These are phyloP conservation scores for Amphiprion ocellaris DNA, from an alignment of 2,113 vertebrate species.

Conservation along the genomic window DNA sequence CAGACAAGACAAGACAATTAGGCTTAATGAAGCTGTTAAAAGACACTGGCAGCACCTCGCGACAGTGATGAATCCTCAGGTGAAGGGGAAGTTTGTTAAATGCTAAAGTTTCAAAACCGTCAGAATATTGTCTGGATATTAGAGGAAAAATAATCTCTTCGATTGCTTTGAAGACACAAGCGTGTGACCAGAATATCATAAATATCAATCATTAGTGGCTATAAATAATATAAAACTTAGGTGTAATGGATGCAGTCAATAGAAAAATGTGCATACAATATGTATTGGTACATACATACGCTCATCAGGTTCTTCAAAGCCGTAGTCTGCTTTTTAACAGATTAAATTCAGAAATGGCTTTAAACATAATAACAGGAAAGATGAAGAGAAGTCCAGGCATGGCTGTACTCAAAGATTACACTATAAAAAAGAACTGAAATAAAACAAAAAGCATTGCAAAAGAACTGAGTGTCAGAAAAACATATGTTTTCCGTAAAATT, in stretches of 20 bases:
- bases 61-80: background rate
- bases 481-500: no score
- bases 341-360: no score
- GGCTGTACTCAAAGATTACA: no score
- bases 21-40: background rate
- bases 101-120: conserved; percentile 2
- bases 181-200: background rate
- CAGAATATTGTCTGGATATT: background rate
- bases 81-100: background rate
- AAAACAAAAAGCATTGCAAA: no score
- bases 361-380: no score
- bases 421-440: no score
- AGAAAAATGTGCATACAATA: background rate
- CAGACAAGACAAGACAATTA: background rate
- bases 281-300: no score
- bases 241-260: background rate
- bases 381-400: no score
- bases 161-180: conserved; percentile 1
- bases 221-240: background rate
- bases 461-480: no score
- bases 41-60: background rate
- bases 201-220: background rate
- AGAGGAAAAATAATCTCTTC: background rate
- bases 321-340: no score
- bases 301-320: no score